Evolutionary conservation across 1,140 invertebrate genomes (phyloP).

Genomic region (Drosophila auraria): DNA sequence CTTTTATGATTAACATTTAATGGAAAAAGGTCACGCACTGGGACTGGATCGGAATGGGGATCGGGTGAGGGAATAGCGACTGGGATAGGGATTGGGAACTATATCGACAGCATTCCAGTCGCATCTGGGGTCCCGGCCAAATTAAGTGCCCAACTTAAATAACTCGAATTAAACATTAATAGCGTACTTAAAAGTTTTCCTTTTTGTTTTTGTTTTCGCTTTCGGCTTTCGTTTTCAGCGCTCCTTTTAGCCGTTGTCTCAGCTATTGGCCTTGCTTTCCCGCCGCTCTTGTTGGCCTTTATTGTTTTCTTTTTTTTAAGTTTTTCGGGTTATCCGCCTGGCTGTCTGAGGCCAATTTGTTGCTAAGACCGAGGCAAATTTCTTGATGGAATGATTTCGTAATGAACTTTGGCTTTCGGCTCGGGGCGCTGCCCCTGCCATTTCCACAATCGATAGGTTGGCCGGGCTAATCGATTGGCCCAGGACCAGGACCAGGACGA

Average conservation of each 20-base stretch:
- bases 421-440: not conserved
- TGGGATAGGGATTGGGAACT: slow-evolving; percentile 9
- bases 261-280: slow-evolving; percentile 12
- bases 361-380: slow-evolving; percentile 18
- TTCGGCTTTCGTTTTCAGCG: slow-evolving; percentile 1
- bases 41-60: no score
- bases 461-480: slow-evolving; percentile 16
- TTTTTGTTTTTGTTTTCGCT: slow-evolving; percentile 47
- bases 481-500: not conserved
- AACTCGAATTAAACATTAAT: slow-evolving; percentile 84
- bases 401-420: slow-evolving; percentile 24
- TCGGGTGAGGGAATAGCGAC: not conserved
- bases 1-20: slow-evolving; percentile 80
- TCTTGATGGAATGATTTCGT: slow-evolving; percentile 43
- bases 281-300: slow-evolving; percentile 7
- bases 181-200: slow-evolving; percentile 81
- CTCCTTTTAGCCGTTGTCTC: not conserved
- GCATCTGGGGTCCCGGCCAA: slow-evolving; percentile 56
- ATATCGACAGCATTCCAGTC: slow-evolving; percentile 34
- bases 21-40: slow-evolving; percentile 80
- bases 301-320: slow-evolving; percentile 17
- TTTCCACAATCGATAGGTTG: slow-evolving; percentile 17
- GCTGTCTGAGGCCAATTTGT: slow-evolving; percentile 18
- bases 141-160: slow-evolving; percentile 83
- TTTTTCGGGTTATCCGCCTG: slow-evolving; percentile 7